Conservation (phyloP, 2,888 invertebrate species). For the Cataglyphis albicans region DNA sequence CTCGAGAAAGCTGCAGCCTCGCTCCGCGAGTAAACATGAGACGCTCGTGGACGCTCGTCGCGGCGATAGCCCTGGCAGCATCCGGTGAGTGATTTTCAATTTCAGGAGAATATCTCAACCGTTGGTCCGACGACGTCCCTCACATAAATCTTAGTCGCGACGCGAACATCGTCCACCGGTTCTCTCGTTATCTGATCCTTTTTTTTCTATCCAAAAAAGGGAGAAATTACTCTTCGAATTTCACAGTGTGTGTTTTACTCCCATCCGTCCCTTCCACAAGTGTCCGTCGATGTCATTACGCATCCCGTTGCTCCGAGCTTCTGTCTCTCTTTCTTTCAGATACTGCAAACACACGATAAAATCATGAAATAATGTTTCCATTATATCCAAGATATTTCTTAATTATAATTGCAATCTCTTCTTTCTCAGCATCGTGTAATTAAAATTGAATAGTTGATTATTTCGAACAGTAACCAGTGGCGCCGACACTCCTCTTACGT, state of each 20-base stretch:
- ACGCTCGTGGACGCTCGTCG: slow-evolving; percentile 84
- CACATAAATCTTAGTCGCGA: slow-evolving; percentile 15
- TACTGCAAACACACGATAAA: neutral
- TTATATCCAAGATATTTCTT: neutral
- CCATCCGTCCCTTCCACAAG: slow-evolving; percentile 43
- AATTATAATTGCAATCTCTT: neutral
- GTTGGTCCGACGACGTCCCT: slow-evolving; percentile 27
- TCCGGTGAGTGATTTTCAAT: slow-evolving; percentile 81
- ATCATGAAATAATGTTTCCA: neutral
- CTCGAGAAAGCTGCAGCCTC: slow-evolving; percentile 61
- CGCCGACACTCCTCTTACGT: neutral
- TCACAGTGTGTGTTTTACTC: neutral
- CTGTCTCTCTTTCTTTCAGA: slow-evolving; percentile 30
- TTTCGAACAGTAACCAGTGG: slow-evolving; percentile 1
- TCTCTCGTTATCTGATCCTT: slow-evolving; percentile 30
- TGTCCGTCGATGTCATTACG: slow-evolving; percentile 49
- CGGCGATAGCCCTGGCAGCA: slow-evolving; percentile 85
- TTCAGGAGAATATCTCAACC: slow-evolving; percentile 20
- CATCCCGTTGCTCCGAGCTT: slow-evolving; percentile 25
- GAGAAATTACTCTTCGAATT: neutral
- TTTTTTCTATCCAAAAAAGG: neutral
- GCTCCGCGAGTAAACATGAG: slow-evolving; percentile 81
- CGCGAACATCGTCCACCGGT: slow-evolving; percentile 50
- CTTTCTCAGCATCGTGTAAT: neutral
- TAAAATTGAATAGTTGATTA: neutral